Conservation (phyloP, 1,140 invertebrate genomes). For the Hestina assimilis region DNA sequence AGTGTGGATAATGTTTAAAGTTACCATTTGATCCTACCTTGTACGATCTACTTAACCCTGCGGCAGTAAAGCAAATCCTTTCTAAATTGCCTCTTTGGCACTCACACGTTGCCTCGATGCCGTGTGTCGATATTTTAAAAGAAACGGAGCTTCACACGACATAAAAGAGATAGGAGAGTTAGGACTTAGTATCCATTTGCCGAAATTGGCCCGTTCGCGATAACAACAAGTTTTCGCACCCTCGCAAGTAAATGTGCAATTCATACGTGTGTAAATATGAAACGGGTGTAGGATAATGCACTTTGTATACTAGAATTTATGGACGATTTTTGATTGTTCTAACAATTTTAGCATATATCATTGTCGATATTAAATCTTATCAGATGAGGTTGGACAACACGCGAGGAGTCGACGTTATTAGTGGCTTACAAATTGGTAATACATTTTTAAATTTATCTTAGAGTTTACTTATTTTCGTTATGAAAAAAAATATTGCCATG, state of each 20-base stretch:
- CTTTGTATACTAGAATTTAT: conserved; percentile 20
- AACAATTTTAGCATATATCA: conserved; percentile 53
- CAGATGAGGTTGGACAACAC: conserved; percentile 51
- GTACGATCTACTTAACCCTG: conserved; percentile 39
- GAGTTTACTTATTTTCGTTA: no score
- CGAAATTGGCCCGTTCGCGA: conserved; percentile 74
- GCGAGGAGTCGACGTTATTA: conserved; percentile 17
- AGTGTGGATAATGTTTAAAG: conserved; percentile 43
- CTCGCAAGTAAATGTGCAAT: conserved; percentile 73
- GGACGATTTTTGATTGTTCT: conserved; percentile 10
- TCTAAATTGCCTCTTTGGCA: conserved; percentile 61
- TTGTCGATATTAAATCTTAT: conserved; percentile 53
- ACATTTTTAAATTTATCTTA: conserved; percentile 7
- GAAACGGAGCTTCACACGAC: conserved; percentile 51
- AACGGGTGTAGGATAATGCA: conserved; percentile 15
- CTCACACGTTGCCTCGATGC: conserved; percentile 43
- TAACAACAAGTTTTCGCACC: conserved; percentile 77
- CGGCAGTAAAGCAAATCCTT: conserved; percentile 69
- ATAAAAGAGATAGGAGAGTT: conserved; percentile 71
- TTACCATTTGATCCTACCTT: conserved; percentile 32
- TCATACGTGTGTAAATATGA: conserved; percentile 62
- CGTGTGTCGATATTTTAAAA: conserved; percentile 72
- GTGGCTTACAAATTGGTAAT: conserved; percentile 11
- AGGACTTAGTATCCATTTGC: conserved; percentile 77
- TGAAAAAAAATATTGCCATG: no score